phyloP scores from a whole-genome alignment of 1,140 invertebrate species.

The Homalodisca vitripennis region DNA sequence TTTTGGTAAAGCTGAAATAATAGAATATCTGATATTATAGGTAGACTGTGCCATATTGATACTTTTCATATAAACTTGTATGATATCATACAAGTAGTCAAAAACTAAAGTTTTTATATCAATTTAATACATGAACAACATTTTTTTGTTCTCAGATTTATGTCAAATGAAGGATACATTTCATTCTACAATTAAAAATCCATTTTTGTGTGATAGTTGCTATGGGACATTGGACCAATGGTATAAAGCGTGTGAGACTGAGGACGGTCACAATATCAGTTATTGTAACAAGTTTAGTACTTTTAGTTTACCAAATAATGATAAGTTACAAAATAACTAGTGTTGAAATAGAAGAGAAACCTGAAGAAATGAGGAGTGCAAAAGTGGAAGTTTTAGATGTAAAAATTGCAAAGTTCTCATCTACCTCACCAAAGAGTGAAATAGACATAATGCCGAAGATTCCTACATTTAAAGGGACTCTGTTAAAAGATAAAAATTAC shows the following conservation, averaged over 20 bases:
- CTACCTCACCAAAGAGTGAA: not conserved
- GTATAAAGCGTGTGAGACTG: not conserved
- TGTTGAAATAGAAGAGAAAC: not conserved
- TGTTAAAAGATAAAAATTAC: constrained; percentile 41
- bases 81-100: no score
- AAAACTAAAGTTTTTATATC: no score
- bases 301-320: constrained; percentile 12
- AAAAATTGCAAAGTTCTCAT: not conserved
- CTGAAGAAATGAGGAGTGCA: not conserved
- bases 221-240: not conserved
- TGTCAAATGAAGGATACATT: no score
- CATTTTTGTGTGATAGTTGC: not conserved
- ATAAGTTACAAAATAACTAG: constrained; percentile 15
- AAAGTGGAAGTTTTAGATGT: not conserved
- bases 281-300: constrained; percentile 1
- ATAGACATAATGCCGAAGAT: not conserved
- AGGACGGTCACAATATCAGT: constrained; percentile 6
- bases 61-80: no score
- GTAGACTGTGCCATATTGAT: no score
- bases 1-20: no score
- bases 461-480: constrained; percentile 1
- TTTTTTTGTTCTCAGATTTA: no score
- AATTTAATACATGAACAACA: no score
- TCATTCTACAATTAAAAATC: not conserved
- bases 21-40: no score